Evolutionary conservation across 2,888 invertebrate genomes (phyloP), one percentile per base, ranked within the genome.

Genomic region (Tenthredo scrophulariae): DNA sequence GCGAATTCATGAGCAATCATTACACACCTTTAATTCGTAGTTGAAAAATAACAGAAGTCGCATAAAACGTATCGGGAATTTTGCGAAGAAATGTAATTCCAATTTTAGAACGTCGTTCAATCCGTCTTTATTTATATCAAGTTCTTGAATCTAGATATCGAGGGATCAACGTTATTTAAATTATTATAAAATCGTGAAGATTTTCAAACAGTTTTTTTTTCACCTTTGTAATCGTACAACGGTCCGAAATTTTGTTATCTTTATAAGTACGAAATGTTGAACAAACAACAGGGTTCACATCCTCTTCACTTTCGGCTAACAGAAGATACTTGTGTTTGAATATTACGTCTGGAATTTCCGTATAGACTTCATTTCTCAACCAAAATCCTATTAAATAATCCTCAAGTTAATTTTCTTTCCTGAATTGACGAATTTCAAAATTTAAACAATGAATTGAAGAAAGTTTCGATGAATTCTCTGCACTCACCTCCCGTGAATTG

Each of bases 311-410:
- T 82, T 92, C 92, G 29, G 89, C 91, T 40, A 92, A 82, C 54
- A 93, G 85, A 43, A 93, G 85, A 86, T 93, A 93, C 87, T 91
- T 92, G 74, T 93, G 91, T 58, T 89, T 90, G 54, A 93, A 93
- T 84, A 88, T 89, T 22, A 91, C 88, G 85, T 89, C 86, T 29
- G 93, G 91, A 40, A 86, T 89, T 87, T 93, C 93, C 84, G 91
- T 87, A 67, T 91, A 90, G 54, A 90, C 87, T 77, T 91, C 89
- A 89, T 91, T 91, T 86, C 86, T 89, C 26, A 92, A 84, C 90
- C 91, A 92, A 85, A 91, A 91, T 75, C 92, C 93, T 92, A 43
- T 18, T 62, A 46, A 40, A 43, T 77, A 67, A 46, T 86, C 4
- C 46, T 33, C 0, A n/a, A n/a, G 18, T 26, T 26, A 46, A n/a